Evolutionary conservation across 2,888 invertebrate genomes (phyloP).

Genomic region (Electrophaes corylata): DNA sequence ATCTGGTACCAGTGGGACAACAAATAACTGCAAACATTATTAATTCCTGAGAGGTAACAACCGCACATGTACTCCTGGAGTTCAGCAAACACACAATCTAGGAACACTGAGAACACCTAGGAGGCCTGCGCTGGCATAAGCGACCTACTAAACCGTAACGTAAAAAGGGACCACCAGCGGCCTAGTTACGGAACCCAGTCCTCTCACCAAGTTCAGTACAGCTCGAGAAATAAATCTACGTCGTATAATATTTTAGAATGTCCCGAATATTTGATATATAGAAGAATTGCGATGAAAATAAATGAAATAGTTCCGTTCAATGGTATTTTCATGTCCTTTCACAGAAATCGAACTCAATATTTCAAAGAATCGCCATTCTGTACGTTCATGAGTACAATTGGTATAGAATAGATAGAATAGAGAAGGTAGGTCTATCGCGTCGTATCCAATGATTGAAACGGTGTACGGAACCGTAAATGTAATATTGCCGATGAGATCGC

Average conservation of each 20-base stretch:
- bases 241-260: background rate
- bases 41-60: no score
- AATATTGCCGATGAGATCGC: slow-evolving; percentile 26
- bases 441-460: slow-evolving; percentile 26
- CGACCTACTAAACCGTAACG: no score
- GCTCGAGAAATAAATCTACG: background rate
- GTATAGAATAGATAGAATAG: slow-evolving; percentile 15
- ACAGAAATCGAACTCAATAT: slow-evolving; percentile 23
- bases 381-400: background rate
- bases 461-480: slow-evolving; percentile 29
- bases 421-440: slow-evolving; percentile 12
- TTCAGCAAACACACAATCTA: no score
- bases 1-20: no score
- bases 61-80: no score
- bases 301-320: slow-evolving; percentile 14
- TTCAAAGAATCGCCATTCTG: slow-evolving; percentile 13
- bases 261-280: slow-evolving; percentile 6
- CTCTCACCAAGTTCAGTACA: background rate
- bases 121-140: no score
- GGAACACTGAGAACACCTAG: no score
- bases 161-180: no score
- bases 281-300: slow-evolving; percentile 5
- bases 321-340: slow-evolving; percentile 17
- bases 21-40: background rate
- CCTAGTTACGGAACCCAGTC: no score